Evolutionary conservation across 2,888 invertebrate genomes (phyloP).

Genomic region (Nudaria mundana): DNA sequence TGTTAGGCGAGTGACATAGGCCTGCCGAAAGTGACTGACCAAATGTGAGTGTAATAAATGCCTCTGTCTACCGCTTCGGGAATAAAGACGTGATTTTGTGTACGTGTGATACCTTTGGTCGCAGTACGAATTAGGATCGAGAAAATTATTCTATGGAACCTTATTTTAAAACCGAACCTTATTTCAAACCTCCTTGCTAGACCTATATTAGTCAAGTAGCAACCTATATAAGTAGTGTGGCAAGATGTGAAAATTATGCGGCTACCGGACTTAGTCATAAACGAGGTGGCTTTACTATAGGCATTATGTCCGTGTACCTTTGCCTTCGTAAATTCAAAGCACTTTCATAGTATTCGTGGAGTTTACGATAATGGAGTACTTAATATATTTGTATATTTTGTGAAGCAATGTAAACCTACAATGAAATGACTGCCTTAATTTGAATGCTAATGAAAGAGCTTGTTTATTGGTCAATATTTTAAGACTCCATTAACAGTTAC

Average conservation of each 20-base stretch:
- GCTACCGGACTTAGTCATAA: conserved; percentile 42
- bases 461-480: conserved; percentile 5
- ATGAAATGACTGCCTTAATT: background rate
- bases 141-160: too few species aligned
- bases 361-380: background rate
- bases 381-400: background rate
- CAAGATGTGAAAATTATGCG: conserved; percentile 60
- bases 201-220: conserved; percentile 3
- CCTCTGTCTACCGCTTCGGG: too few species aligned
- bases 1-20: too few species aligned
- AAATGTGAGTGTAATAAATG: too few species aligned
- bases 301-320: conserved; percentile 5
- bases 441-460: conserved; percentile 1
- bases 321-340: background rate
- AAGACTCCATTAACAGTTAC: conserved; percentile 1
- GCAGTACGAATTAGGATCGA: too few species aligned
- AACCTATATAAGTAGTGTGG: too few species aligned
- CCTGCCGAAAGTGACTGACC: too few species aligned
- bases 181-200: too few species aligned
- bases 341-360: background rate
- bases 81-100: too few species aligned
- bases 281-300: conserved; percentile 30
- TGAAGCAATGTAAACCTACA: background rate
- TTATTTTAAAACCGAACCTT: too few species aligned
- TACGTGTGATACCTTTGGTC: too few species aligned